Evolutionary conservation across 1,140 invertebrate species (phyloP).

Genomic region (Megalopta genalis): DNA sequence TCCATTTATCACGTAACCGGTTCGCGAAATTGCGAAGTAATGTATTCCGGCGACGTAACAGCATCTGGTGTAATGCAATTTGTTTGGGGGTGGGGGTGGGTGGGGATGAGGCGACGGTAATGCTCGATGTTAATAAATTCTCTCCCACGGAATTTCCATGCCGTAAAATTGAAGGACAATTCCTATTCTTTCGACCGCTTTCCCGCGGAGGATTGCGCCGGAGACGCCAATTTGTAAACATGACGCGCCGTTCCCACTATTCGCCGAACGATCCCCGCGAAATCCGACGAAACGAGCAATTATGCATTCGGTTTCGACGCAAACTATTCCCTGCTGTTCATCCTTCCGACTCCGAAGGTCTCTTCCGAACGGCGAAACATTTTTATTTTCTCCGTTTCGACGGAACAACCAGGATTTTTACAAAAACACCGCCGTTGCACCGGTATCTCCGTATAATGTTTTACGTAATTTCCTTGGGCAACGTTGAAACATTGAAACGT

Average conservation of each 20-base stretch:
- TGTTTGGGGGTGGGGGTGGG: background rate
- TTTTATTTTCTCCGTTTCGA: too few relatives aligned
- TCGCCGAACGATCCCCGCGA: background rate
- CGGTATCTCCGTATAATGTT: too few relatives aligned
- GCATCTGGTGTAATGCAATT: constrained; percentile 47
- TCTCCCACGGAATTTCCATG: constrained; percentile 11
- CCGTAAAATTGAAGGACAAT: background rate
- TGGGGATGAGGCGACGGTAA: background rate
- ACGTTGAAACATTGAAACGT: too few relatives aligned
- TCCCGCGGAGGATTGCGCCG: background rate
- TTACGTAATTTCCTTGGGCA: too few relatives aligned
- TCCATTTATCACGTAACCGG: constrained; percentile 24
- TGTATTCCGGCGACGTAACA: constrained; percentile 29
- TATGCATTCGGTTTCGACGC: background rate
- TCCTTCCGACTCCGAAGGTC: too few relatives aligned
- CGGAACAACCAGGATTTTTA: too few relatives aligned
- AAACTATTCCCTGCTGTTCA: background rate
- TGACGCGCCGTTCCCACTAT: background rate
- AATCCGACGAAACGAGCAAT: background rate
- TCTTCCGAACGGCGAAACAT: too few relatives aligned
- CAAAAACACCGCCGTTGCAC: too few relatives aligned
- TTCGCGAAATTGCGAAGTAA: constrained; percentile 36
- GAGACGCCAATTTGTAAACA: background rate
- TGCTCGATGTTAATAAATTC: constrained; percentile 40
- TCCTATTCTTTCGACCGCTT: background rate